phyloP scores from a whole-genome alignment of 2,797 vertebrate species.

The Siniperca obscura region DNA sequence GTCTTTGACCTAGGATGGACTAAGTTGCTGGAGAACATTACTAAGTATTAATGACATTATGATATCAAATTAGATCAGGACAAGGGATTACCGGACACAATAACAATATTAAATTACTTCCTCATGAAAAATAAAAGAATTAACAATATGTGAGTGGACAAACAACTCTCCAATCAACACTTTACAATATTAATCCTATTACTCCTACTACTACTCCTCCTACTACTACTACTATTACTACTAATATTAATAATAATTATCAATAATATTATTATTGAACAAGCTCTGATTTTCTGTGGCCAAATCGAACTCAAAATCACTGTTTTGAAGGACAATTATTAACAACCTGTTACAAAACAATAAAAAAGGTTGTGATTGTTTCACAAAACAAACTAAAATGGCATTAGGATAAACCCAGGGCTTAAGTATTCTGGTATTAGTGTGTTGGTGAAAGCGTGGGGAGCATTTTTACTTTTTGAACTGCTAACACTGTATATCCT shows the following conservation, averaged over 20 bases:
- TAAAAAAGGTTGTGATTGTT: neutral
- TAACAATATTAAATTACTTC: neutral
- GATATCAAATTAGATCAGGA: neutral
- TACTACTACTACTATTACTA: neutral
- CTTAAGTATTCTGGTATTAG: conserved; percentile 21
- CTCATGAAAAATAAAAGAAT: neutral
- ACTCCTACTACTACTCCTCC: neutral
- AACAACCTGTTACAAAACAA: neutral
- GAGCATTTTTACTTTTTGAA: neutral
- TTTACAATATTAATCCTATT: too few species aligned
- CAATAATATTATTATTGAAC: neutral
- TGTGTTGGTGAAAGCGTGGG: neutral
- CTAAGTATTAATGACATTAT: neutral
- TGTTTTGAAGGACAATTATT: neutral
- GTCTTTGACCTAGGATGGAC: conserved; percentile 30
- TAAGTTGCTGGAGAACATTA: neutral
- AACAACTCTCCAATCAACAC: neutral
- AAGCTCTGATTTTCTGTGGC: neutral
- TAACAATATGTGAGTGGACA: neutral
- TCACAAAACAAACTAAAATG: conserved; percentile 10
- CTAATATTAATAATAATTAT: neutral
- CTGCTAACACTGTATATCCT: neutral
- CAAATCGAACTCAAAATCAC: neutral
- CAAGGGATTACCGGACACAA: neutral
- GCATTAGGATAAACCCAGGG: conserved; percentile 16